Evolutionary conservation across 1,140 invertebrate species (phyloP), one percentile per base, ranked within the genome.

Genomic region (Trissolcus basalis): DNA sequence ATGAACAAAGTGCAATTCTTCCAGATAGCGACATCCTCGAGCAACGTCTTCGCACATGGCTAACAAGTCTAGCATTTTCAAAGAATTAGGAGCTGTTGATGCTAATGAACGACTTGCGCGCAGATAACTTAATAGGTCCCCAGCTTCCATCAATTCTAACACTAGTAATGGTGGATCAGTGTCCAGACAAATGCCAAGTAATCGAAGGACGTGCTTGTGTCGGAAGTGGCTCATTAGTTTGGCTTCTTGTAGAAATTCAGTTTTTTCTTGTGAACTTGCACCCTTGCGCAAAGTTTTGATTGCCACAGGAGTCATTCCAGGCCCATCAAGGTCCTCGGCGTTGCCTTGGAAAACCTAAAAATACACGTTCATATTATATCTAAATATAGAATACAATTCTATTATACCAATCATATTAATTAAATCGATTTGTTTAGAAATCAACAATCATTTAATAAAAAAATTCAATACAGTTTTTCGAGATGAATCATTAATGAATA

Each of bases 191-290:
- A 99, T 96, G 0, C 97, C 98, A 2, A 99, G 89, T 5, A 99
- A 89, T 78, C 95, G 91, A 5, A 99, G 87, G 35, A 99, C 99
- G 83, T 99, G 96, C 39, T 97, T 94, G 84, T 99, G 97, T 80
- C 96, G 95, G 82, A 99, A 99, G 80, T 97, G 96, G 64, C 95
- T 97, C 98, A 99, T 99, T 35, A 99, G 83, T 79, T 96, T 93
- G 0, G 98, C 98, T 88, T 99, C 98, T 89, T 99, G 97, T 7
- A 99, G 85, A 82, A 99, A 98, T 85, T 99, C 97, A 0, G 92
- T 91, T 81, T 98, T 98, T 83, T 98, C 96, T 76, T 94, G 92
- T 27, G 94, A 92, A 2, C 93, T 94, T n/a, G 96, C 96, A n/a
- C 96, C 95, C 88, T 98, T 97, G 15, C 95, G 90, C 35, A 98